Evolutionary conservation across 2,888 invertebrate genomes (phyloP), one percentile per base, ranked within the genome.

Genomic region (Eupithecia pulchellata): DNA sequence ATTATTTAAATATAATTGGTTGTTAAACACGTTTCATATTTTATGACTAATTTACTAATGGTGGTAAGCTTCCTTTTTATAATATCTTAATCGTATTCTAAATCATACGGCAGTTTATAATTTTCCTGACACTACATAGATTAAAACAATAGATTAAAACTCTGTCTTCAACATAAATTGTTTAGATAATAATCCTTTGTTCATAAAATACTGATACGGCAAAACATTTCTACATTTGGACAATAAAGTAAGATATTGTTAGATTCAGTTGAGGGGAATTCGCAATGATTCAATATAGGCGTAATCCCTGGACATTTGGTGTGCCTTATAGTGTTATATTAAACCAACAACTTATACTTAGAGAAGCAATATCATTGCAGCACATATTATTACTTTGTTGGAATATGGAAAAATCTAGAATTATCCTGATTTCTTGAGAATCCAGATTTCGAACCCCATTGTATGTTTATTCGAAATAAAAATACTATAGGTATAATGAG

Each of bases 251-350:
- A 69, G 67, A 73, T 73, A 69, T 67, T 69, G 67, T 30, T 20
- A 42, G 42, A 69, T 69, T 61, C 64, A 58, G 58, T 58, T 76
- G 82, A 84, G 87, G 85, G 85, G 84, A 79, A 78, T 76, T 80
- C 79, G 82, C 87, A 87, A 89, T 89, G 89, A 88, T 90, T 89
- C 87, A 89, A 89, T 89, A 91, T 39, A 52, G 25, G 52, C 25
- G 25, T 91, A 90, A 91, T 89, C 91, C 87, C 78, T 77, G 80
- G 82, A 89, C 92, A 92, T 91, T 89, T 92, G 93, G 89, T 92
- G 93, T 90, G 83, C 83, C 85, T 87, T 87, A 85, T 85, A 82
- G 86, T 86, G 86, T 89, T 90, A 88, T 91, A 91, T 91, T 89
- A 90, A 91, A 89, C 83, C 77, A 77, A 87, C 77, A 77, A 87